These are phyloP conservation scores for Bombus pascuorum DNA, from an alignment of 1,140 invertebrate genomes.

Conservation along the genomic window DNA sequence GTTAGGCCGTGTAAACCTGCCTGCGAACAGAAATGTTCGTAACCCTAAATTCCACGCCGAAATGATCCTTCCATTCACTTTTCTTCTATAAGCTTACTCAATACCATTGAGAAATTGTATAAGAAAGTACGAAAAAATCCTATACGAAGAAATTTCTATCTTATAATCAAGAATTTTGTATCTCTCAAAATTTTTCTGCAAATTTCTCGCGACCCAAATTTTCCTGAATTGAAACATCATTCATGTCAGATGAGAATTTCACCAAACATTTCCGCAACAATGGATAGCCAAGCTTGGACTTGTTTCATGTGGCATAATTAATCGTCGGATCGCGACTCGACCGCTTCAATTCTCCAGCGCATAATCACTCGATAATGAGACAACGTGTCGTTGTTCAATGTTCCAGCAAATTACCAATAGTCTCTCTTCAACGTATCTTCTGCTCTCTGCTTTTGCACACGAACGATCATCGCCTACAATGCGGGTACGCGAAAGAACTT, in stretches of 20 bases:
- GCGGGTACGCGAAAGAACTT: not conserved
- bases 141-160: no score
- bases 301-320: constrained; percentile 1
- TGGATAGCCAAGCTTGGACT: not conserved
- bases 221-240: not conserved
- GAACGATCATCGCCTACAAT: constrained; percentile 32
- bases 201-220: no score
- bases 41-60: constrained; percentile 35
- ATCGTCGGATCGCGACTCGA: not conserved
- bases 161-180: not conserved
- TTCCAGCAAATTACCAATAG: constrained; percentile 41
- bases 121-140: not conserved
- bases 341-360: not conserved
- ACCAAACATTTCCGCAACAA: not conserved
- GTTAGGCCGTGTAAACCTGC: constrained; percentile 92
- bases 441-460: not conserved
- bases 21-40: constrained; percentile 82
- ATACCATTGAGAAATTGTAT: not conserved
- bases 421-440: constrained; percentile 16
- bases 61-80: not conserved
- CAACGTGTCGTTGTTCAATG: not conserved
- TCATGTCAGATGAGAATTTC: not conserved
- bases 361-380: constrained; percentile 31
- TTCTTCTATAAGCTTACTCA: not conserved
- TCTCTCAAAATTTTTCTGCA: no score